phyloP scores from a whole-genome alignment of 2,797 vertebrate species.

The Enteromius viviparus region DNA sequence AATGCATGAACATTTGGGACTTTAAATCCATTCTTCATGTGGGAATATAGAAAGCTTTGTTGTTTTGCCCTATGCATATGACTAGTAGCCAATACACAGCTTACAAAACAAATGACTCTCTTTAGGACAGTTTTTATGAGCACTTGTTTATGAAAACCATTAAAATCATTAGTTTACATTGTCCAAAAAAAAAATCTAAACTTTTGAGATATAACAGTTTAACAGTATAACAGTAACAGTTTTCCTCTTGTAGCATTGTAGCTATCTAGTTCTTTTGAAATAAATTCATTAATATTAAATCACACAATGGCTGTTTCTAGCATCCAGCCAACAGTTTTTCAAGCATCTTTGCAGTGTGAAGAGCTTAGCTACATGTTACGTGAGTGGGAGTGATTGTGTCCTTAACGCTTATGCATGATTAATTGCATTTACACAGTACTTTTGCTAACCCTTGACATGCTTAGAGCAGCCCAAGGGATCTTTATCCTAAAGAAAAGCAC shows the following conservation, averaged over 20 bases:
- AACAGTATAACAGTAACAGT: neutral
- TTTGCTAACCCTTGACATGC: conserved; percentile 29
- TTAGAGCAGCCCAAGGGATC: conserved; percentile 25
- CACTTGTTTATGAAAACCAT: conserved; percentile 15
- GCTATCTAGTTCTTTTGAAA: neutral
- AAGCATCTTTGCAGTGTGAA: conserved; percentile 1
- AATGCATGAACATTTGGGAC: neutral
- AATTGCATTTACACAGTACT: conserved; percentile 19
- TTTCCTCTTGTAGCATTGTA: neutral
- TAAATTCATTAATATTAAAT: conserved; percentile 3
- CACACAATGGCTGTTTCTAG: neutral
- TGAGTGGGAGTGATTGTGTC: conserved; percentile 33
- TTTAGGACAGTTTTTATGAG: neutral
- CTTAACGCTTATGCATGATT: conserved; percentile 39
- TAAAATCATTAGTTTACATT: neutral
- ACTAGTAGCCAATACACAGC: neutral
- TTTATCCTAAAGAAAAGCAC: conserved; percentile 4
- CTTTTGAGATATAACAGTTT: neutral
- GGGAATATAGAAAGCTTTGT: conserved; percentile 7
- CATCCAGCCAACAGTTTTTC: conserved; percentile 1
- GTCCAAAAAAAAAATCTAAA: neutral
- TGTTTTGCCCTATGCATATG: neutral
- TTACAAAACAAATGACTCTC: conserved; percentile 11
- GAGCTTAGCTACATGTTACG: neutral
- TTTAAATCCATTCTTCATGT: neutral